Percentiles rank a stretch among this genome's conserved stretches.
These are phyloP conservation scores for Podabrus alpinus DNA, from an alignment of 2,888 invertebrate species.

Conservation along the genomic window DNA sequence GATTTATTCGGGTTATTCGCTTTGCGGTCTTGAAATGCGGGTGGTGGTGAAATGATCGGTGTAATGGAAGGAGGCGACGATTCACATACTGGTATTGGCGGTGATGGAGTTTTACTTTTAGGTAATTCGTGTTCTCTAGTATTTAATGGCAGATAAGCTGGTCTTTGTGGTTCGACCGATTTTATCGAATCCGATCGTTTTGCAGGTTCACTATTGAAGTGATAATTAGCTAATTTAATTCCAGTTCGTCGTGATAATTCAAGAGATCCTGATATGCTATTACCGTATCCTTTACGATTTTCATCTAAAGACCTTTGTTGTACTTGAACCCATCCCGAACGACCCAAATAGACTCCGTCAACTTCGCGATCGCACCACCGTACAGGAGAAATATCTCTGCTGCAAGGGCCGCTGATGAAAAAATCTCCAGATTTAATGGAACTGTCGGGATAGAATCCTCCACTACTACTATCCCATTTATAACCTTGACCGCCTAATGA, in stretches of 20 bases:
- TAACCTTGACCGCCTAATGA: constrained; percentile 40
- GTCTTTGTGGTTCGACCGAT: constrained; percentile 44
- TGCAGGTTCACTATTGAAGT: constrained; percentile 56
- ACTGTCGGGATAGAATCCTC: constrained; percentile 46
- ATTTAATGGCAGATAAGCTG: constrained; percentile 50
- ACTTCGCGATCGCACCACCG: constrained; percentile 65
- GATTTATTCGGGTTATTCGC: constrained; percentile 41
- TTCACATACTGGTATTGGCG: constrained; percentile 50
- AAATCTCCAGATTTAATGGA: constrained; percentile 56
- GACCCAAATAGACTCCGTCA: constrained; percentile 62
- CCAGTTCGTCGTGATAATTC: constrained; percentile 54
- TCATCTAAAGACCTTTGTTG: constrained; percentile 62
- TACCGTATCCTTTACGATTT: constrained; percentile 54
- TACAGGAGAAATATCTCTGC: constrained; percentile 62
- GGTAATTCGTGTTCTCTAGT: constrained; percentile 48
- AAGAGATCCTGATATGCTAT: constrained; percentile 44
- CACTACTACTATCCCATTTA: constrained; percentile 35
- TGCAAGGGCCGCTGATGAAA: constrained; percentile 54
- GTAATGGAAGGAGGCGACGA: constrained; percentile 68
- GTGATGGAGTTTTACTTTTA: constrained; percentile 50
- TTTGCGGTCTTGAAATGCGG: constrained; percentile 66
- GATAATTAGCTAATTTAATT: constrained; percentile 60
- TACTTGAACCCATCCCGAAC: constrained; percentile 63
- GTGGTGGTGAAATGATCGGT: constrained; percentile 72
- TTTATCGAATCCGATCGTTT: constrained; percentile 28